Evolutionary conservation across 2,113 vertebrate genomes (phyloP).

Genomic region (Paramisgurnus dabryanus): DNA sequence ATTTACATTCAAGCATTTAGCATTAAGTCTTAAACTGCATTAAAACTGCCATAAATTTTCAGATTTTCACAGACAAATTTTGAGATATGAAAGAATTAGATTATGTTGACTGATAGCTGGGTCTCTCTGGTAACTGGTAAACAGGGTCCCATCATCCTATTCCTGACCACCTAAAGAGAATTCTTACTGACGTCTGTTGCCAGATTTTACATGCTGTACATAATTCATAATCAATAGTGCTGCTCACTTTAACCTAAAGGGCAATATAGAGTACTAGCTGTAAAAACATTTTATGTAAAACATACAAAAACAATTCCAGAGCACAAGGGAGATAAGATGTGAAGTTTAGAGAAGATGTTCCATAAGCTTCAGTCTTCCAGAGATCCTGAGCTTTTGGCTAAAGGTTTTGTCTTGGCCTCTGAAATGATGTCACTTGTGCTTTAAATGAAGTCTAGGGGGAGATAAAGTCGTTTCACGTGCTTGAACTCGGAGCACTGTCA

Average conservation of each 20-base stretch:
- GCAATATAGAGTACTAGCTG: not conserved
- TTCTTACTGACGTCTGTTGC: not conserved
- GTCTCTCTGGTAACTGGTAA: too few species aligned
- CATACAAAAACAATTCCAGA: constrained; percentile 8
- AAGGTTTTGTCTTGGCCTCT: constrained; percentile 24
- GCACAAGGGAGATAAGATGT: not conserved
- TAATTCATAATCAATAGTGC: constrained; percentile 14
- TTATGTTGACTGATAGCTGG: too few species aligned
- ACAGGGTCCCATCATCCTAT: too few species aligned
- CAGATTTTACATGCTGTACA: not conserved
- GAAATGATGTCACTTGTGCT: constrained; percentile 25
- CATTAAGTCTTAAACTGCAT: too few species aligned
- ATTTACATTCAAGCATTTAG: too few species aligned
- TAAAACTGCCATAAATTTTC: too few species aligned
- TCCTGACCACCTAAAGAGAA: not conserved
- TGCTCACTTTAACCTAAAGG: constrained; percentile 7
- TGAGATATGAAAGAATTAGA: too few species aligned
- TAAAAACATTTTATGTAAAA: constrained; percentile 1
- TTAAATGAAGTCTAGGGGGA: constrained; percentile 35
- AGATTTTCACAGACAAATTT: too few species aligned
- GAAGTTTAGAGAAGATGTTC: not conserved
- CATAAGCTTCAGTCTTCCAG: constrained; percentile 11
- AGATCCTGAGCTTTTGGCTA: constrained; percentile 30
- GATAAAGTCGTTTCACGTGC: constrained; percentile 32
- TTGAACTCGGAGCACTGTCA: constrained; percentile 4